Conservation (phyloP, 1,140 invertebrate genomes). For the Agraylea sexmaculata region DNA sequence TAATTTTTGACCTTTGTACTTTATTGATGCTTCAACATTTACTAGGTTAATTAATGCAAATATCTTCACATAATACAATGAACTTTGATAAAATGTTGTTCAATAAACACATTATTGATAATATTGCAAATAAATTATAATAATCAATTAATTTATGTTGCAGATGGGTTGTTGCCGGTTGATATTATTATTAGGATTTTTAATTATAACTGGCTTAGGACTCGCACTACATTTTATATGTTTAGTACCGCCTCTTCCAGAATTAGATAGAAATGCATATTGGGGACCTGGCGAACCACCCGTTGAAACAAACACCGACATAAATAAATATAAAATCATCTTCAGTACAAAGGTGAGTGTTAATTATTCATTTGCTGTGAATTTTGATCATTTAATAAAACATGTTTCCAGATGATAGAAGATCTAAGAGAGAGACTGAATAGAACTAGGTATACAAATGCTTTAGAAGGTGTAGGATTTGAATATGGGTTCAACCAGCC, state of each 20-base stretch:
- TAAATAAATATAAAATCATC: too few species aligned
- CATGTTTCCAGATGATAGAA: conserved; percentile 16
- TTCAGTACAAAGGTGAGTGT: too few species aligned
- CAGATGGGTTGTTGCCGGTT: conserved; percentile 10
- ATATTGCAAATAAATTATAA: neutral
- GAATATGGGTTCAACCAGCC: conserved; percentile 56
- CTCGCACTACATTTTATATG: conserved; percentile 3
- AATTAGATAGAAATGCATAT: conserved; percentile 10
- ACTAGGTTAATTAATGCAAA: neutral
- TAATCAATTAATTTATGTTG: neutral
- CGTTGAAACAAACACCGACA: neutral
- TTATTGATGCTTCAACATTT: neutral
- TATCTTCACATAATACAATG: too few species aligned
- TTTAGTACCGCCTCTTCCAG: conserved; percentile 12
- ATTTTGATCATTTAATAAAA: too few species aligned
- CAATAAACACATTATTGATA: neutral
- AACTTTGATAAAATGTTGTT: neutral
- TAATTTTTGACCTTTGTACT: neutral
- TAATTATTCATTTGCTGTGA: too few species aligned
- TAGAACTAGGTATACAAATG: conserved; percentile 12
- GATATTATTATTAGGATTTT: neutral
- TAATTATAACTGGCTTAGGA: conserved; percentile 8
- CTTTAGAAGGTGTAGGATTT: conserved; percentile 14
- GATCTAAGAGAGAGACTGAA: conserved; percentile 11
- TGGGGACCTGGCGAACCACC: conserved; percentile 17